Base-by-base conservation (phyloP, 1,140 invertebrate genomes). In the Hyles vespertilio region DNA sequence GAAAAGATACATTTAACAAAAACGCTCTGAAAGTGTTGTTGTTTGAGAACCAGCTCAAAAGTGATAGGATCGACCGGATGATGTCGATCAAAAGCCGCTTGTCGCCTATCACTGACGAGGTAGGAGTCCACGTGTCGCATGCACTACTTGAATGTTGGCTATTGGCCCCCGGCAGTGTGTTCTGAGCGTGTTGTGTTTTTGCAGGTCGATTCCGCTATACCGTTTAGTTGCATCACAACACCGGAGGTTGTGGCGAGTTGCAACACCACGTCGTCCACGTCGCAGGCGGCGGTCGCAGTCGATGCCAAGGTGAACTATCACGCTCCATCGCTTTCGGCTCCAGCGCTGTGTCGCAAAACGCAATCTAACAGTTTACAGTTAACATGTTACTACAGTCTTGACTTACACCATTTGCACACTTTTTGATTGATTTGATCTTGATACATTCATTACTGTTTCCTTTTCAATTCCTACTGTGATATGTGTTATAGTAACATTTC, bases 201-300 rank as follows among this genome's bases (percentile, higher is more conserved):
- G 58, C 86, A 89, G 86, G 79, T 84, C 61, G 86, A 89, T 71
- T 81, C 86, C 40, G 80, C 84, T 54, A 86, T 89, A 70, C 80
- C 86, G 63, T 89, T 89, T 69, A 86, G 79, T 74, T 88, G 85
- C 81, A 87, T 88, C 77, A 87, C 85, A 68, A 87, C 79, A 33
- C 85, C 85, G 33, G 85, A 86, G 76, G 84, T 88, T 58, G 82
- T 87, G 67, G 60, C 77, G 34, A 80, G 84, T 58, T 86, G 85
- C 74, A 83, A 77, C 74, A 84, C 84, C 49, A 83, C 81, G 8
- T 69, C 79, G 7, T 78, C 84, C n/a, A 63, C 79, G 3, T 54
- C 75, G 11, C 79, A 76, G 63, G 57, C 81, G 3, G 63, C 77
- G 11, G 70, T 78, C 65, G 78, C 74, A 44, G 63, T 81, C 53